phyloP scores from a whole-genome alignment of 2,797 vertebrate genomes.

The Pygocentrus nattereri region DNA sequence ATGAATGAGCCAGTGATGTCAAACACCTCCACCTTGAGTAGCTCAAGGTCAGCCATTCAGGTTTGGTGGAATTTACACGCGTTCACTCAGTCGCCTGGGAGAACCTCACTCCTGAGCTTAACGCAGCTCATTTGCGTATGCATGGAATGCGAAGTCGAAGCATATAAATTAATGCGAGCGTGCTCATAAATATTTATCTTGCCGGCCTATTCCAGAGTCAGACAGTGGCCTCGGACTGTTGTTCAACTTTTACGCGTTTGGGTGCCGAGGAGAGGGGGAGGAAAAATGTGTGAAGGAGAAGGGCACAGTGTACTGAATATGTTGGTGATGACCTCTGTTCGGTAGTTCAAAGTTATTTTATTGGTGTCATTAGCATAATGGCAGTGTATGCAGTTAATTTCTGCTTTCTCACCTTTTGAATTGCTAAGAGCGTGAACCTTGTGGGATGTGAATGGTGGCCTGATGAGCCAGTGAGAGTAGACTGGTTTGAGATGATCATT shows the following conservation, averaged over 20 bases:
- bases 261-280: not conserved
- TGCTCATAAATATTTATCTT: constrained; percentile 69
- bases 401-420: constrained; percentile 1
- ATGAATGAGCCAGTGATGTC: constrained; percentile 31
- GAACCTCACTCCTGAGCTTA: constrained; percentile 51
- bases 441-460: not conserved
- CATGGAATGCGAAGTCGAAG: constrained; percentile 63
- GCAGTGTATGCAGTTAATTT: constrained; percentile 12
- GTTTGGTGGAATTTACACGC: constrained; percentile 32
- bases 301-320: not conserved
- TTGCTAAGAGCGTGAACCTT: not conserved
- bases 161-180: constrained; percentile 65
- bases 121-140: constrained; percentile 69
- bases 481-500: not conserved
- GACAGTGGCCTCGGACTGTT: constrained; percentile 58
- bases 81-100: constrained; percentile 38
- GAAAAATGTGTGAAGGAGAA: constrained; percentile 15
- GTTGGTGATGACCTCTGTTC: constrained; percentile 39
- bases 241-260: constrained; percentile 64
- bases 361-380: constrained; percentile 35
- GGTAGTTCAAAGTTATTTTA: constrained; percentile 28
- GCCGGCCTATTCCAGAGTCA: constrained; percentile 31
- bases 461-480: not conserved
- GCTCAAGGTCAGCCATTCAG: constrained; percentile 31
- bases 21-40: constrained; percentile 21